These are phyloP conservation scores for Neoaliturus tenellus DNA, from an alignment of 2,888 invertebrate genomes.

Conservation along the genomic window DNA sequence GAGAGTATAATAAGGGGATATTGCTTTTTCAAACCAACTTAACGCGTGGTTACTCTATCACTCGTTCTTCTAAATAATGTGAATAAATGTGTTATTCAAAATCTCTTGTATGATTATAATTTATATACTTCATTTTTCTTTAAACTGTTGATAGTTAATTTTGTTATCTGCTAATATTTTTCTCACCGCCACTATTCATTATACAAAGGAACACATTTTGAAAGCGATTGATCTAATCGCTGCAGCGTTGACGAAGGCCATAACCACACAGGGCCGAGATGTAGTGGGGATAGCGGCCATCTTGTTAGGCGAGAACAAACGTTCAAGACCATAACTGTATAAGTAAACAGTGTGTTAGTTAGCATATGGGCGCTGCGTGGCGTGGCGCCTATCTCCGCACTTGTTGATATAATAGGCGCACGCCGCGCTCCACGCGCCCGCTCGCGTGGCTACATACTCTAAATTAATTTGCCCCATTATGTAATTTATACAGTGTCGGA, in stretches of 20 bases:
- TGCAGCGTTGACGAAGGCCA: not conserved
- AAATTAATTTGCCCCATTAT: slow-evolving; percentile 9
- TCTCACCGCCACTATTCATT: no score
- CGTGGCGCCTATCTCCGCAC: slow-evolving; percentile 10
- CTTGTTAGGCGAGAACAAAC: slow-evolving; percentile 16
- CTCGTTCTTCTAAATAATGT: no score
- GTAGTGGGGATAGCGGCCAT: not conserved
- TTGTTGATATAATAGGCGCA: slow-evolving; percentile 22
- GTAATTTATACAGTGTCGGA: not conserved
- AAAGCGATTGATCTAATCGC: not conserved
- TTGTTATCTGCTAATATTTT: no score
- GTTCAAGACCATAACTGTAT: slow-evolving; percentile 13
- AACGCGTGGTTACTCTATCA: no score
- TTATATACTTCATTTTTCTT: no score
- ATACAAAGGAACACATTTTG: no score
- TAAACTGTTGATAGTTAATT: no score
- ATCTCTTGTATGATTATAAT: no score
- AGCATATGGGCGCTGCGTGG: not conserved
- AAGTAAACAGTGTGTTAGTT: slow-evolving; percentile 11
- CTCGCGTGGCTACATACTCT: not conserved
- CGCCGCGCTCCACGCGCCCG: not conserved
- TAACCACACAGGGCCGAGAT: not conserved
- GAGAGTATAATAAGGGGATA: no score
- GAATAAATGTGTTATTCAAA: no score
- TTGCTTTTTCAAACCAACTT: no score